Evolutionary conservation across 2,888 invertebrate species (phyloP), one percentile per base, ranked within the genome.

Genomic region (Diarsia rubi): DNA sequence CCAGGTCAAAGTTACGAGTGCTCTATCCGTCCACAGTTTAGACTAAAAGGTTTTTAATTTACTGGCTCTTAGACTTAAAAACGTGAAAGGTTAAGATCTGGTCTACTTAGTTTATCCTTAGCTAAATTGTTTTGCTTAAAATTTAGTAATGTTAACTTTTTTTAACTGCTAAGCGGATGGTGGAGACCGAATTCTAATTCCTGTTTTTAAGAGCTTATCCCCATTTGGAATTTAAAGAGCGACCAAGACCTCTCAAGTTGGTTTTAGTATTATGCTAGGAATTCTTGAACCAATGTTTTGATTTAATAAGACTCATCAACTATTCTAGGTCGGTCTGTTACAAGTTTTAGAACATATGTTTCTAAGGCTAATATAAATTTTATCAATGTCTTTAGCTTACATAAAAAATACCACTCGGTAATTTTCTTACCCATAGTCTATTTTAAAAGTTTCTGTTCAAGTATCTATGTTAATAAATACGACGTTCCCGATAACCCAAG

Each of bases 31-130:
- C 31, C 47, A 69, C 60, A 37, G 68, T 63, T 82, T 49, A 65
- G 45, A 60, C 74, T 84, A 82, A 84, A 82, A 84, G 85, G 73
- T 73, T 76, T 76, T 82, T 72, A 79, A 84, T 84, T 72, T 67
- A 72, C 59, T 52, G 45, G 14, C 49, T 65, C 47, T 44, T 27
- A 19, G 21, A 44, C 54, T 52, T 65, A 14, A 42, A 71, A 12
- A 68, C 47, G 6, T 47, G 47, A 66, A 54, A 66, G 52, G 27
- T 64, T 52, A 16, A 49, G 19, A 52, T 57, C 31, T 52, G 24
- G 37, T 52, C 11, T 42, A 73, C 31, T 49, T 52, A 70, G 9
- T 14, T 62, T 5, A 59, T 63, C 31, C 31, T 24, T 24, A 37
- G 59, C 49, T 31, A 2, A 42, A 5, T 66, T 59, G 1, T 31